Conservation (phyloP, 2,888 invertebrate genomes). For the Lochmaea capreae region DNA sequence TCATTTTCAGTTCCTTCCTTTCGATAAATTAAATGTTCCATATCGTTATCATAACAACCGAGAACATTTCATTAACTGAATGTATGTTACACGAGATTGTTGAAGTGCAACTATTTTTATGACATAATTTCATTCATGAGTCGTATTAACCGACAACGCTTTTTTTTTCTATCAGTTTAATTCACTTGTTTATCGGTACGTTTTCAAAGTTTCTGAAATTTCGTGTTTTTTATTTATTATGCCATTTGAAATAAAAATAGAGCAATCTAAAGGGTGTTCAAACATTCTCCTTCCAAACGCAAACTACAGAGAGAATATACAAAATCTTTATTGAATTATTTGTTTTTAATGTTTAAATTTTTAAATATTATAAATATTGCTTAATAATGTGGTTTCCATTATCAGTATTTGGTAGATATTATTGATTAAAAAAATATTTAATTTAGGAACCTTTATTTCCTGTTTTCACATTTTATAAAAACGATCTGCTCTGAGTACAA, state of each 20-base stretch:
- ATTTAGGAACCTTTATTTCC: background rate
- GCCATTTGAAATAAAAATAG: background rate
- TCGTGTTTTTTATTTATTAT: background rate
- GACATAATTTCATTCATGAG: background rate
- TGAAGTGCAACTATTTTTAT: background rate
- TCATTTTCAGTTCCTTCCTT: slow-evolving; percentile 19
- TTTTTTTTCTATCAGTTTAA: background rate
- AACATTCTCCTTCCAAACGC: no score
- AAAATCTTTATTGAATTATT: no score
- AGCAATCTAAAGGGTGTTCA: no score
- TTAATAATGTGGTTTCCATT: no score
- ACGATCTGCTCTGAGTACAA: background rate
- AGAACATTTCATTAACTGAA: slow-evolving; percentile 10
- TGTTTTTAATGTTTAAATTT: no score
- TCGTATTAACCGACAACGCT: background rate
- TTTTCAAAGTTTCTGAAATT: background rate
- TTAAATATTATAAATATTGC: no score
- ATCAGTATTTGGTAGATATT: background rate
- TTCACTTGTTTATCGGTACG: background rate
- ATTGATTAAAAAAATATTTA: background rate
- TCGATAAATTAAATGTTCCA: slow-evolving; percentile 11
- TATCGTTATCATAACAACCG: slow-evolving; percentile 14
- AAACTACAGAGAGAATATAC: no score
- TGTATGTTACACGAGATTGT: slow-evolving; percentile 8
- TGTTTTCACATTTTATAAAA: background rate